These are phyloP conservation scores for Porites divaricata DNA, from an alignment of 92 coral and sea anemone species.

Conservation along the genomic window DNA sequence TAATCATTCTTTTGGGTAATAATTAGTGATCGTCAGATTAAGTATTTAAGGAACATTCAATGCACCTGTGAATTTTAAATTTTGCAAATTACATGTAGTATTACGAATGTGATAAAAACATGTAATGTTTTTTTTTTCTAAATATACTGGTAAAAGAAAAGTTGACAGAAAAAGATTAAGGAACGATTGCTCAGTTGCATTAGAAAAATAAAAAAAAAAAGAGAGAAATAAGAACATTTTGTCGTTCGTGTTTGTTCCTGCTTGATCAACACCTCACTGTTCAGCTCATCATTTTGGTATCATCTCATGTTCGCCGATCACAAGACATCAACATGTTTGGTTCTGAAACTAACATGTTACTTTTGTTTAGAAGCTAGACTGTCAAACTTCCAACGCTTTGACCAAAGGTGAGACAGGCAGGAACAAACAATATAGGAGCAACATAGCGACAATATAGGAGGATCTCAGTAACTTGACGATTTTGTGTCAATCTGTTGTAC, in stretches of 20 bases:
- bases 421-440: neutral
- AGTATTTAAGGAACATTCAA: too few species aligned
- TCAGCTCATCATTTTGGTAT: neutral
- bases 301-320: conserved; percentile 10
- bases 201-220: too few species aligned
- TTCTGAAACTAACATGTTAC: conserved; percentile 1
- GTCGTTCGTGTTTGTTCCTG: conserved; percentile 11
- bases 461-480: too few species aligned
- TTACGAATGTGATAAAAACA: too few species aligned
- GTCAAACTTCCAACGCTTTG: conserved; percentile 29
- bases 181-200: neutral
- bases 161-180: neutral
- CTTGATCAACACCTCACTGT: conserved; percentile 10
- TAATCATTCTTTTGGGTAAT: too few species aligned
- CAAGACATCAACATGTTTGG: conserved; percentile 9
- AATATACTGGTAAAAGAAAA: too few species aligned
- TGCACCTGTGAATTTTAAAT: too few species aligned
- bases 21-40: too few species aligned
- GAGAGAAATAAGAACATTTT: neutral
- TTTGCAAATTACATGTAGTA: too few species aligned
- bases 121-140: too few species aligned
- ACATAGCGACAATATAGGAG: too few species aligned
- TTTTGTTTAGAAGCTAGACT: conserved; percentile 53
- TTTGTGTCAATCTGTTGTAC: too few species aligned
- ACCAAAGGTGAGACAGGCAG: conserved; percentile 37